Evolutionary conservation across 2,888 invertebrate species (phyloP).

Genomic region (Theretra japonica): DNA sequence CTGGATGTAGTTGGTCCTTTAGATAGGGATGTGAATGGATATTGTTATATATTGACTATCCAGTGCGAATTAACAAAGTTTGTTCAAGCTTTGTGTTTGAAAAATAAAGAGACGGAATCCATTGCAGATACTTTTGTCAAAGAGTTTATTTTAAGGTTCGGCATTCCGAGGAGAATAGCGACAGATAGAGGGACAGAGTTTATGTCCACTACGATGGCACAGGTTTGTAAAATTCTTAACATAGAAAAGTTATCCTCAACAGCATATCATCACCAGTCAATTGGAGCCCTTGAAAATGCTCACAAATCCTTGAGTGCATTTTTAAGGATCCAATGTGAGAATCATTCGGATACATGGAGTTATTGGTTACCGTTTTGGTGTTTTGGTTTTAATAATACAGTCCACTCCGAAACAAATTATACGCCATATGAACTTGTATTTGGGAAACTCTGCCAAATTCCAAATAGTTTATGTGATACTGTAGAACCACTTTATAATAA

Average conservation of each 20-base stretch:
- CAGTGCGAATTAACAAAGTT: background rate
- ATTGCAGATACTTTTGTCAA: background rate
- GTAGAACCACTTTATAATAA: slow-evolving; percentile 8
- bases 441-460: slow-evolving; percentile 8
- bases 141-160: background rate
- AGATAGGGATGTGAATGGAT: background rate
- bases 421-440: background rate
- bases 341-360: slow-evolving; percentile 32
- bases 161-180: background rate
- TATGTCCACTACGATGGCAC: background rate
- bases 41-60: background rate
- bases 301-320: slow-evolving; percentile 34
- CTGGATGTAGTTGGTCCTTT: slow-evolving; percentile 27
- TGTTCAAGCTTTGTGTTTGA: background rate
- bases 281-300: slow-evolving; percentile 36
- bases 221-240: slow-evolving; percentile 27
- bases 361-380: slow-evolving; percentile 38
- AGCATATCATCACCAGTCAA: background rate
- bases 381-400: slow-evolving; percentile 30
- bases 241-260: background rate
- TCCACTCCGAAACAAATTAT: background rate
- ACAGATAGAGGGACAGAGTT: slow-evolving; percentile 1
- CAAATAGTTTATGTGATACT: slow-evolving; percentile 2
- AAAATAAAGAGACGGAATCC: background rate
- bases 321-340: slow-evolving; percentile 34